phyloP scores from a whole-genome alignment of 53 echinoderm and acorn worm genomes.

The Paracentrotus lividus region DNA sequence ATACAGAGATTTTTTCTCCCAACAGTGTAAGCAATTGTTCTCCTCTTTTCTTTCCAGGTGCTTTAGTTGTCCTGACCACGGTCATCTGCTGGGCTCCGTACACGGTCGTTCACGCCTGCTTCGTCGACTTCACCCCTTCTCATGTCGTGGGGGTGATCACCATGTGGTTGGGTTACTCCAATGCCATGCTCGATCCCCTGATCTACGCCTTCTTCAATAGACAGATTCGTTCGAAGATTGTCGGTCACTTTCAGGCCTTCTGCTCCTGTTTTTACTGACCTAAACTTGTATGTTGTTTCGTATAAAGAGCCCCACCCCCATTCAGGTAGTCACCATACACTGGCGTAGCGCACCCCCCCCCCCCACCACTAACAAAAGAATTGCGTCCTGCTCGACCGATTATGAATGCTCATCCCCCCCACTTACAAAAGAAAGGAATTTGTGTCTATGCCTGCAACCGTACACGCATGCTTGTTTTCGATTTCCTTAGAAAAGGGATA shows the following conservation, averaged over 20 bases:
- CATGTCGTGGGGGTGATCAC: constrained; percentile 33
- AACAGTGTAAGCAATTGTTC: not conserved
- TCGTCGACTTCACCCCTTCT: not conserved
- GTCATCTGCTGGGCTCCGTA: constrained; percentile 45
- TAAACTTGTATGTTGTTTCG: not conserved
- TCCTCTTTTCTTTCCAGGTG: not conserved
- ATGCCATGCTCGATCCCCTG: constrained; percentile 48
- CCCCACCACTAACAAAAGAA: too few relatives aligned
- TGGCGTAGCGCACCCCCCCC: too few relatives aligned
- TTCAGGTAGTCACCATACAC: too few relatives aligned
- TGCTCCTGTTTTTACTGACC: not conserved
- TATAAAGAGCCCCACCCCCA: too few relatives aligned
- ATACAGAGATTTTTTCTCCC: too few relatives aligned
- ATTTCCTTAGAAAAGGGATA: too few relatives aligned
- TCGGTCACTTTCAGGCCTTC: not conserved
- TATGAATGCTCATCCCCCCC: too few relatives aligned
- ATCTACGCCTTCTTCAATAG: constrained; percentile 62
- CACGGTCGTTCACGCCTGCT: constrained; percentile 29
- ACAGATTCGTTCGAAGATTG: constrained; percentile 34
- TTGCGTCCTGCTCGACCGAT: too few relatives aligned
- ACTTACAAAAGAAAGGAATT: too few relatives aligned
- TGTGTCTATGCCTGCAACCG: too few relatives aligned
- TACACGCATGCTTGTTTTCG: too few relatives aligned
- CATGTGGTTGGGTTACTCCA: constrained; percentile 56
- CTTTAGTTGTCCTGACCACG: constrained; percentile 31